Evolutionary conservation across 30 jellyfish, hydroid and myxozoan genomes (phyloP).

Genomic region (Sanderia malayensis): DNA sequence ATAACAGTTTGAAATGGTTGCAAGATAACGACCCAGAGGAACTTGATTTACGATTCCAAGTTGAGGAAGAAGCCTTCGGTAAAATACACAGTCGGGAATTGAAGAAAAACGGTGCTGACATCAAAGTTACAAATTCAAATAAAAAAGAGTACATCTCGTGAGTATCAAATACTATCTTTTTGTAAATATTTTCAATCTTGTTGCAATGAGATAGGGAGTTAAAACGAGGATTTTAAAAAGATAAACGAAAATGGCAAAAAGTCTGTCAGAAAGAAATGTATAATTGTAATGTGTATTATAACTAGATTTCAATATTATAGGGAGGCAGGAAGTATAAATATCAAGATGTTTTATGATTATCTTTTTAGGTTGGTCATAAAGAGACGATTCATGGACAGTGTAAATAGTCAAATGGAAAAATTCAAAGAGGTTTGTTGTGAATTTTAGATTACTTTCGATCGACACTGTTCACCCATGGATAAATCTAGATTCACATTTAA

Average conservation of each 20-base stretch:
- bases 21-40: slow-evolving; percentile 93
- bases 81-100: slow-evolving; percentile 65
- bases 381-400: slow-evolving; percentile 93
- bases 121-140: slow-evolving; percentile 75
- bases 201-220: too few species aligned
- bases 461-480: too few species aligned
- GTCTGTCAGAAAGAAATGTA: too few species aligned
- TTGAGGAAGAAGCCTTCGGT: slow-evolving; percentile 93
- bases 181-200: neutral
- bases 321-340: too few species aligned
- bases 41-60: slow-evolving; percentile 82
- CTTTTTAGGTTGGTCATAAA: slow-evolving; percentile 75
- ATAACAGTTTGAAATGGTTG: slow-evolving; percentile 93
- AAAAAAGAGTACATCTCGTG: slow-evolving; percentile 86
- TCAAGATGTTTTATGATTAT: neutral
- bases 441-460: too few species aligned
- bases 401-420: slow-evolving; percentile 73
- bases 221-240: too few species aligned
- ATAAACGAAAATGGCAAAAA: too few species aligned
- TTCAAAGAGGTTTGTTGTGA: slow-evolving; percentile 95
- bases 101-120: slow-evolving; percentile 74
- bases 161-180: slow-evolving; percentile 1
- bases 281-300: too few species aligned
- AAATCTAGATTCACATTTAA: too few species aligned
- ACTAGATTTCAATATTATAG: too few species aligned